These are phyloP conservation scores for Phthorimaea operculella DNA, from an alignment of 1,140 invertebrate genomes.

Conservation along the genomic window DNA sequence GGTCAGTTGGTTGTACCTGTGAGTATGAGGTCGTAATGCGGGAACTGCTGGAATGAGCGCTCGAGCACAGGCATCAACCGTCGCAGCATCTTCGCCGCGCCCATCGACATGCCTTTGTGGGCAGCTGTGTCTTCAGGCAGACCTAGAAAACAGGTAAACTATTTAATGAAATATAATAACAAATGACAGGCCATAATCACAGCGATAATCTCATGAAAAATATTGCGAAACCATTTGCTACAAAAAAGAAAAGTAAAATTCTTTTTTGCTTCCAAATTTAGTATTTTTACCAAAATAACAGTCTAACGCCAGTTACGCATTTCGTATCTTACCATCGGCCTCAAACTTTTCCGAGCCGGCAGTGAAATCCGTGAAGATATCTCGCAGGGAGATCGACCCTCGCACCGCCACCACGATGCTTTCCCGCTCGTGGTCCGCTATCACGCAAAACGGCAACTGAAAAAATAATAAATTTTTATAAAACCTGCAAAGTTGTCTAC, in stretches of 20 bases:
- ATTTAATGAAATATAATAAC: no score
- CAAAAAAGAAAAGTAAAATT: neutral
- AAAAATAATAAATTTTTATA: no score
- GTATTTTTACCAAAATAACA: no score
- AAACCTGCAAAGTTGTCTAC: neutral
- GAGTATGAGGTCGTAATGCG: conserved; percentile 78
- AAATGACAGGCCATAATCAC: neutral
- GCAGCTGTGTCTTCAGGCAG: conserved; percentile 79
- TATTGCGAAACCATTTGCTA: neutral
- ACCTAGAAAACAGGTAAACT: conserved; percentile 55
- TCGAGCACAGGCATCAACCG: conserved; percentile 79
- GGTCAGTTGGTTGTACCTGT: conserved; percentile 69
- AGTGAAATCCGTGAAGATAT: conserved; percentile 91
- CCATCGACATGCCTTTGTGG: conserved; percentile 89
- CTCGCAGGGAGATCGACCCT: conserved; percentile 87
- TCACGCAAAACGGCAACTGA: conserved; percentile 88
- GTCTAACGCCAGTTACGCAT: no score
- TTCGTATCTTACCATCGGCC: conserved; percentile 58
- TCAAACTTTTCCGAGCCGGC: conserved; percentile 82
- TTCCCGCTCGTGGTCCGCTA: conserved; percentile 83
- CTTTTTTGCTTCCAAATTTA: no score
- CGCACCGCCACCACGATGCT: conserved; percentile 87
- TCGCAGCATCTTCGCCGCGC: conserved; percentile 81
- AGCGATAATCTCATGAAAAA: neutral
- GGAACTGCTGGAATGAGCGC: conserved; percentile 76